A percentile compares a stretch with the other conserved stretches of the same genome.
phyloP scores from a whole-genome alignment of 2,113 vertebrate species.

The Sylvia atricapilla region DNA sequence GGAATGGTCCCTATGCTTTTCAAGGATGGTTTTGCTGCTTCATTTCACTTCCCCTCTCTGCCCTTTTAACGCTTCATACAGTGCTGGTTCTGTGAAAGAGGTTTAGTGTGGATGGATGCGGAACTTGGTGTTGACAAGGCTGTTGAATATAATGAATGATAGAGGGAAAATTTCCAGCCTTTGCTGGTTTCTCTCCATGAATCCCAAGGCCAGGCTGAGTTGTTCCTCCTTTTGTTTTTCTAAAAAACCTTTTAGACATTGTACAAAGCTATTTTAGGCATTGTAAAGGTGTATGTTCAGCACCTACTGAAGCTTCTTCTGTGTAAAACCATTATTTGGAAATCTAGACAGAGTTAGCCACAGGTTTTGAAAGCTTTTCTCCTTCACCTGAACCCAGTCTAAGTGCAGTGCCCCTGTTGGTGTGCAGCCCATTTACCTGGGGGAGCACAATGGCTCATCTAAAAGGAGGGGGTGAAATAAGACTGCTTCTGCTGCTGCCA shows the following conservation, averaged over 20 bases:
- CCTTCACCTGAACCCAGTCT: neutral
- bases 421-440: neutral
- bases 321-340: neutral
- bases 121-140: neutral
- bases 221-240: neutral
- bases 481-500: neutral
- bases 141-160: neutral
- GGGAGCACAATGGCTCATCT: accelerated
- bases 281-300: neutral
- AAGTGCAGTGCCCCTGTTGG: neutral
- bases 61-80: neutral
- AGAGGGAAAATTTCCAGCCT: neutral
- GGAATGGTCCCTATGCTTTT: neutral
- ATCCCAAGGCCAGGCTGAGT: neutral
- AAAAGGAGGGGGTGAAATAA: neutral
- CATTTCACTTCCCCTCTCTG: accelerated
- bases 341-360: neutral
- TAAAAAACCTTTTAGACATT: neutral
- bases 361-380: neutral
- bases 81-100: neutral
- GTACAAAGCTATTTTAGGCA: neutral
- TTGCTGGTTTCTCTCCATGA: neutral
- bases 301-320: neutral
- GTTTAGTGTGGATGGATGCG: neutral
- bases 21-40: neutral